A percentile compares a stretch with the other conserved stretches of the same genome.
Evolutionary conservation across 2,888 invertebrate genomes (phyloP).

Genomic region (Bombylius discolor): DNA sequence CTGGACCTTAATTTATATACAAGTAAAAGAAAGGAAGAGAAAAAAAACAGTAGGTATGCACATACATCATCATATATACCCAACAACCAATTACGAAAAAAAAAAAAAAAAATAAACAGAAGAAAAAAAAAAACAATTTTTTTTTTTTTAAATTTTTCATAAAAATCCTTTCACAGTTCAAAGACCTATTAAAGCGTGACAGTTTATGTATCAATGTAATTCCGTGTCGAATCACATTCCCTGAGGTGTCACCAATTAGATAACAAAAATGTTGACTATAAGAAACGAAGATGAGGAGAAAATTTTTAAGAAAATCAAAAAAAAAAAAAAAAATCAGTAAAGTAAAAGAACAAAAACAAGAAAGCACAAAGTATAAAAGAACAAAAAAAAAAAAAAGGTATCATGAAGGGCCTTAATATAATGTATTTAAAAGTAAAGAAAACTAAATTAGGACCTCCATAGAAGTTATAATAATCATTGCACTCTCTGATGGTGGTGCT

Average conservation of each 20-base stretch:
- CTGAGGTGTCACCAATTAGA: conserved; percentile 32
- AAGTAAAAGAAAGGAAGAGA: not conserved
- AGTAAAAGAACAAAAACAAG: no score
- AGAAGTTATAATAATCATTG: not conserved
- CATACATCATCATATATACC: not conserved
- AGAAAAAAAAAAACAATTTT: no score
- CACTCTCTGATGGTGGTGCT: not conserved
- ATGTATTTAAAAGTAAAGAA: not conserved
- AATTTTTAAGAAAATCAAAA: not conserved
- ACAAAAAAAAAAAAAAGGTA: not conserved
- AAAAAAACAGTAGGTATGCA: not conserved
- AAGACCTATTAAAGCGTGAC: conserved; percentile 7
- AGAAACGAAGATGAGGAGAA: not conserved
- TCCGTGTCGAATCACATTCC: conserved; percentile 9
- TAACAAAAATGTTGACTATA: conserved; percentile 11
- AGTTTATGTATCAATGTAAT: conserved; percentile 7
- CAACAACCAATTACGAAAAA: not conserved
- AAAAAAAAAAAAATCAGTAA: no score
- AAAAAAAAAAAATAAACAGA: no score
- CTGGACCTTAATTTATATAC: conserved; percentile 4
- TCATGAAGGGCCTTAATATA: not conserved
- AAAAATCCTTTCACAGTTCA: conserved; percentile 1
- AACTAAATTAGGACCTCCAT: conserved; percentile 7
- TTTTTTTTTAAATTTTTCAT: not conserved
- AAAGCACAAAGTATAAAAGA: not conserved